A percentile compares a stretch with the other conserved stretches of the same genome.
These are phyloP conservation scores for Limulus polyphemus DNA, from an alignment of 2,888 invertebrate genomes.

Conservation along the genomic window DNA sequence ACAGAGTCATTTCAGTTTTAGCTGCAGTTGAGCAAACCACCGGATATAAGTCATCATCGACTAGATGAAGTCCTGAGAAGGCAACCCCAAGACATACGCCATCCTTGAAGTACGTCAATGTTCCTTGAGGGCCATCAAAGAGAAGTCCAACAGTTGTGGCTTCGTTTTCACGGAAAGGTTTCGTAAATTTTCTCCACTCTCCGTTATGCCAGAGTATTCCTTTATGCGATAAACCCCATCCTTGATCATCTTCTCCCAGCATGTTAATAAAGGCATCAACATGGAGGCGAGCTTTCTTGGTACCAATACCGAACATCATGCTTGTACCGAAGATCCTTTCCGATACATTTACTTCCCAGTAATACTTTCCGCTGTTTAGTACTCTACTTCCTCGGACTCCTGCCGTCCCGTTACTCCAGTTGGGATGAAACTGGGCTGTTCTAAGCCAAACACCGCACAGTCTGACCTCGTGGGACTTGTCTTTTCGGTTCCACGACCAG, in stretches of 20 bases:
- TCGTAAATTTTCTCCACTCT: conserved; percentile 49
- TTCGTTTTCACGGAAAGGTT: conserved; percentile 55
- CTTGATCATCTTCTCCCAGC: conserved; percentile 53
- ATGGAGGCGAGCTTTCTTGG: conserved; percentile 46
- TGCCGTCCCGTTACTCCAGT: conserved; percentile 61
- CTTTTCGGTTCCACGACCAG: conserved; percentile 54
- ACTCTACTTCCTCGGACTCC: conserved; percentile 52
- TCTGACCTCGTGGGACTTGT: conserved; percentile 45
- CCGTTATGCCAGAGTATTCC: conserved; percentile 56
- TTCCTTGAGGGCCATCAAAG: conserved; percentile 55
- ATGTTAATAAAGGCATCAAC: conserved; percentile 55
- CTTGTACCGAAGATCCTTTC: conserved; percentile 57
- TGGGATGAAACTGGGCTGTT: conserved; percentile 58
- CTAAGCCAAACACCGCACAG: conserved; percentile 45
- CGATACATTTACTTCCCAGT: conserved; percentile 41
- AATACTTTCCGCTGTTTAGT: conserved; percentile 46
- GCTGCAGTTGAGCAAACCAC: conserved; percentile 59
- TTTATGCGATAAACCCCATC: conserved; percentile 62
- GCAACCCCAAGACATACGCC: conserved; percentile 55
- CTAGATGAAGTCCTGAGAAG: conserved; percentile 48
- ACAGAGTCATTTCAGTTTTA: conserved; percentile 57
- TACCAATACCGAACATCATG: conserved; percentile 62
- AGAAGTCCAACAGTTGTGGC: conserved; percentile 53
- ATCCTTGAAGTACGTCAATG: conserved; percentile 49
- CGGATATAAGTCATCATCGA: conserved; percentile 52